Conservation (phyloP, 2,888 invertebrate genomes). For the Heliconius ethilla region DNA sequence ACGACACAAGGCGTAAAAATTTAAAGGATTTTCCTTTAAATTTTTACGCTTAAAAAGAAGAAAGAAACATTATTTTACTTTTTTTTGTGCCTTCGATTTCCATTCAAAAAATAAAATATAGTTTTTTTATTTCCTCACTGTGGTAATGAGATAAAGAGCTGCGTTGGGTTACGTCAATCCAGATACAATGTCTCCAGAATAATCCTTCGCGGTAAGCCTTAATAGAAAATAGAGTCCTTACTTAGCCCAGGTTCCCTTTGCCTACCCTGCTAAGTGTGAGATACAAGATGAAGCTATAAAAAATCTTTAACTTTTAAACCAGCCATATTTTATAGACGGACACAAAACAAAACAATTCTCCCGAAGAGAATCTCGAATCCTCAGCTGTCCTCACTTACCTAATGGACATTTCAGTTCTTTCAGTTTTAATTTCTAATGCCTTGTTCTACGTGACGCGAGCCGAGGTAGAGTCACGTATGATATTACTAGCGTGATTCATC, state of each 20-base stretch:
- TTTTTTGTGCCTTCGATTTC: too few relatives aligned
- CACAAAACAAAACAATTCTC: background rate
- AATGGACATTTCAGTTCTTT: conserved; percentile 38
- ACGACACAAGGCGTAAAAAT: background rate
- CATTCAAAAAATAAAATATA: too few relatives aligned
- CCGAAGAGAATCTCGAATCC: conserved; percentile 3
- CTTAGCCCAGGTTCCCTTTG: background rate
- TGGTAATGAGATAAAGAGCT: too few relatives aligned
- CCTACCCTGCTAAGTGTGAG: background rate
- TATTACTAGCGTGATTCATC: conserved; percentile 48
- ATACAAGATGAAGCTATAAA: background rate
- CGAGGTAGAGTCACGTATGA: conserved; percentile 50
- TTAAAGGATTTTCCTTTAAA: too few relatives aligned
- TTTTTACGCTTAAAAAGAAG: too few relatives aligned
- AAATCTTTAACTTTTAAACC: too few relatives aligned
- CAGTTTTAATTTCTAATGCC: conserved; percentile 44
- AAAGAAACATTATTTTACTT: too few relatives aligned
- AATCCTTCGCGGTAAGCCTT: background rate
- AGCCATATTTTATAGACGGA: background rate
- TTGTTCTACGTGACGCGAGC: conserved; percentile 36
- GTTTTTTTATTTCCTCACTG: too few relatives aligned
- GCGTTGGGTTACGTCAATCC: background rate
- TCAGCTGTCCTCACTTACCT: conserved; percentile 21
- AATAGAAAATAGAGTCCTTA: background rate
- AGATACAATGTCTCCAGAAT: background rate